Percentiles rank a stretch among this genome's conserved stretches.
These are phyloP conservation scores for Oryzias sinensis DNA, from an alignment of 2,797 vertebrate species.

Conservation along the genomic window DNA sequence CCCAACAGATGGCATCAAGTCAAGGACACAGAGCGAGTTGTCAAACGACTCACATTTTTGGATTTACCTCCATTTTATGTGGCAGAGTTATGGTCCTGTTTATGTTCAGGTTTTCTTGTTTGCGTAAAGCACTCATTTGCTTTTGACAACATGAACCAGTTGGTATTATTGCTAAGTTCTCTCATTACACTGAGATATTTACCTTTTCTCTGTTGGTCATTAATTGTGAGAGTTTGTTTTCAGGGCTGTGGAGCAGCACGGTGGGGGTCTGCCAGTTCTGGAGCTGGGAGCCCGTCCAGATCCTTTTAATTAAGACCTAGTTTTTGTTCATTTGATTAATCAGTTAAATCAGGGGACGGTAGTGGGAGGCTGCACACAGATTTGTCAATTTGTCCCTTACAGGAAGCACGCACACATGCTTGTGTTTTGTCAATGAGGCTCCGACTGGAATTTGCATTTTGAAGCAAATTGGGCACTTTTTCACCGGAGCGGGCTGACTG, in stretches of 20 bases:
- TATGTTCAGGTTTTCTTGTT: constrained; percentile 40
- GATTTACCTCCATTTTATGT: constrained; percentile 43
- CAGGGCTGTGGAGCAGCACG: constrained; percentile 45
- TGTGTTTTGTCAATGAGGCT: constrained; percentile 66
- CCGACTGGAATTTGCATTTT: constrained; percentile 74
- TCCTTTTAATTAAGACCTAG: constrained; percentile 80
- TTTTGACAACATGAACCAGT: constrained; percentile 71
- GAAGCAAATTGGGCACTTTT: constrained; percentile 79
- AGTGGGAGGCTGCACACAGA: constrained; percentile 74
- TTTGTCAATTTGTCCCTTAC: constrained; percentile 78
- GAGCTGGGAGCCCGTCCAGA: constrained; percentile 72
- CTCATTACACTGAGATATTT: constrained; percentile 76
- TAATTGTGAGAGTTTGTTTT: constrained; percentile 71
- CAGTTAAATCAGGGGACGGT: constrained; percentile 75
- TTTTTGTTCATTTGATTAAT: constrained; percentile 81
- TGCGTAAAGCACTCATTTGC: constrained; percentile 28
- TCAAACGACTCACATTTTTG: constrained; percentile 44
- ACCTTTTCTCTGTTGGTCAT: constrained; percentile 65
- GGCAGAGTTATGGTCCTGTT: constrained; percentile 56
- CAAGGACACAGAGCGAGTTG: constrained; percentile 65
- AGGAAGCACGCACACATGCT: constrained; percentile 61
- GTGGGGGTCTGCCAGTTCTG: constrained; percentile 70
- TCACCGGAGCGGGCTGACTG: constrained; percentile 72
- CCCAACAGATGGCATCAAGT: constrained; percentile 65
- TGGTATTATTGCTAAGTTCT: constrained; percentile 72